Base-by-base conservation (phyloP, 2,797 vertebrate species). In the Eutrigla gurnardus region DNA sequence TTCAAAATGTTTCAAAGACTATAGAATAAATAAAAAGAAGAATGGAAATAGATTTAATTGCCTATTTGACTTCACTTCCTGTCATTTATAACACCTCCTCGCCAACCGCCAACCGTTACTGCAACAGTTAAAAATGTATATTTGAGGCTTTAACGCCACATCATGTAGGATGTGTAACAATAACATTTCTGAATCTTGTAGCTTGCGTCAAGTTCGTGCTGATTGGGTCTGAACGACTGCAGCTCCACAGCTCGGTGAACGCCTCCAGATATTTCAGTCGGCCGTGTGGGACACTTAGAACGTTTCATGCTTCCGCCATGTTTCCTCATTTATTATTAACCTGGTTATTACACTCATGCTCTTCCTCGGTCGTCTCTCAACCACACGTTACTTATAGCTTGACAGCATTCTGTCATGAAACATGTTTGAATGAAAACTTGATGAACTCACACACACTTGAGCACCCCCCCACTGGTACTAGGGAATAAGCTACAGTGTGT, bases 341-440 rank as follows among this genome's bases (percentile, higher is more conserved):
- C 18, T 47, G 17, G 36, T 59, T 32, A 39, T 18, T 18, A 45
- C 18, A 18, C 17, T 2, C 0, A 25, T 25, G 0, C 15, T 60
- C 35, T 53, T 57, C 46, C 12, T 50, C 2, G 6, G 4, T 68
- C 59, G 18, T 71, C 7, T 53, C 15, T 5, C 40, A 10, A 49
- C 58, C 40, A 36, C 68, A 43, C 33, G 25, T 43, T 3, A 3
- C 47, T 58, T 50, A 7, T 36, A 52, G 47, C 47, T 49, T 12
- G 25, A 65, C 73, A 73, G 43, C 60, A 13, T 25, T 45, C n/a
- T 49, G 46, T 67, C 75, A 2, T 75, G 84, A 15, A 77, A 82
- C 73, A 62, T 76, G 83, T 88, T 60, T 69, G 68, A 39, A 80
- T 90, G 70, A 90, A 90, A 86, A 60, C 64, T 87, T 88, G 70